Evolutionary conservation across 2,888 invertebrate genomes (phyloP).

Genomic region (Coremacera marginata): DNA sequence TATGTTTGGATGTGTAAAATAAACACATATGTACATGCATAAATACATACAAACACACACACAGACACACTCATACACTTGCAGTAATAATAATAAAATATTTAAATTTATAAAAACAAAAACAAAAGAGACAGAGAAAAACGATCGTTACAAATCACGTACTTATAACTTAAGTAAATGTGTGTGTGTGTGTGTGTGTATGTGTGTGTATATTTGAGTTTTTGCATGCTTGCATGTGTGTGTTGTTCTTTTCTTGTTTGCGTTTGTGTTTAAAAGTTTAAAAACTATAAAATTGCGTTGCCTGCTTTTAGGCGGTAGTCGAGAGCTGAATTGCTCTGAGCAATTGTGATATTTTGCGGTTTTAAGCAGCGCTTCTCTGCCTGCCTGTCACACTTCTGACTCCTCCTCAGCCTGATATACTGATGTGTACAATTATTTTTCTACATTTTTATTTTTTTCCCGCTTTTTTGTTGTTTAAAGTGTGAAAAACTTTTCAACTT

Average conservation of each 20-base stretch:
- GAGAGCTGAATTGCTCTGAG: neutral
- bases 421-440: neutral
- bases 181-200: neutral
- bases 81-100: constrained; percentile 30
- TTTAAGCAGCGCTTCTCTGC: neutral
- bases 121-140: neutral
- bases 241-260: neutral
- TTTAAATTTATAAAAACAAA: constrained; percentile 17
- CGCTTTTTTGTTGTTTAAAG: neutral
- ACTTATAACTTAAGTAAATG: constrained; percentile 21
- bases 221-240: neutral
- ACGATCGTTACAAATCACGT: constrained; percentile 32
- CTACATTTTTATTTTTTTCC: neutral
- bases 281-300: constrained; percentile 31
- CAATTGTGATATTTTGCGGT: neutral
- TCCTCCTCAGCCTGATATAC: neutral
- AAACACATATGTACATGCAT: constrained; percentile 5
- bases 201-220: neutral
- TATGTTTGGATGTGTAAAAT: neutral
- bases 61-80: neutral
- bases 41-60: no score
- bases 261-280: constrained; percentile 27
- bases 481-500: constrained; percentile 24
- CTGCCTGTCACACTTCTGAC: no score
- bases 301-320: constrained; percentile 25